Conservation (phyloP, 2,797 vertebrate species). For the Peromyscus melanophrys region DNA sequence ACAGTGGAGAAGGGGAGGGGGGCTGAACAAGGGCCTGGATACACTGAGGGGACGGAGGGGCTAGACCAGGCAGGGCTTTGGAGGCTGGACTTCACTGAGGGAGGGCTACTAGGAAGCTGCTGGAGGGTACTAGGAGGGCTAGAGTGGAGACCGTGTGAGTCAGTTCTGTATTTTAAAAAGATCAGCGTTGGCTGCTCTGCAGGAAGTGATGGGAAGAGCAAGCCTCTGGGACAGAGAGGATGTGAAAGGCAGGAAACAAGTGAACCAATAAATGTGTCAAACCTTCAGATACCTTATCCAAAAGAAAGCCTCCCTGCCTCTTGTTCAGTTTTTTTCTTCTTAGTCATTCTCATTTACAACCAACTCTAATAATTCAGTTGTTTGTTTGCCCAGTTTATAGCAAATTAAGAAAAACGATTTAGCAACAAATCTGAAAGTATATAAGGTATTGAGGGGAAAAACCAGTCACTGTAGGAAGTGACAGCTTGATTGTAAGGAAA, state of each 20-base stretch:
- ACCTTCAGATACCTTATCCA: slow-evolving; percentile 33
- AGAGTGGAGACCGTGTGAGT: neutral
- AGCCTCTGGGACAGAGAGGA: neutral
- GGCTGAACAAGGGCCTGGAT: neutral
- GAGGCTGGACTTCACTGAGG: neutral
- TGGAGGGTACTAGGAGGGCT: neutral
- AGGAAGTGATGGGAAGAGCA: slow-evolving; percentile 48
- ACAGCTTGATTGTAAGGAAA: slow-evolving; percentile 57
- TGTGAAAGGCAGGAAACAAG: slow-evolving; percentile 60
- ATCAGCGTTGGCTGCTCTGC: neutral
- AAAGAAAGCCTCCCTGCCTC: neutral
- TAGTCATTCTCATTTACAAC: slow-evolving; percentile 54
- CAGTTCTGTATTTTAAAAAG: slow-evolving; percentile 39
- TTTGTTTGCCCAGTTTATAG: slow-evolving; percentile 64
- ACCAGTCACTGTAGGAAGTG: neutral
- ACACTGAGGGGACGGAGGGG: neutral
- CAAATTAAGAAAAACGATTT: slow-evolving; percentile 56
- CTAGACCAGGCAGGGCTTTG: neutral
- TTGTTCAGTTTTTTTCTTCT: neutral
- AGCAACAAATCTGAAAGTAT: neutral
- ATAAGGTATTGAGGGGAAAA: neutral
- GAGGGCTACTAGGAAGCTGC: neutral
- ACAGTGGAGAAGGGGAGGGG: neutral
- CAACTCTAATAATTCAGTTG: slow-evolving; percentile 71
- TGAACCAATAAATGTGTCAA: slow-evolving; percentile 69